A percentile compares a stretch with the other conserved stretches of the same genome.
These are phyloP conservation scores for Iphiclides podalirius DNA, from an alignment of 2,888 invertebrate genomes.

Conservation along the genomic window DNA sequence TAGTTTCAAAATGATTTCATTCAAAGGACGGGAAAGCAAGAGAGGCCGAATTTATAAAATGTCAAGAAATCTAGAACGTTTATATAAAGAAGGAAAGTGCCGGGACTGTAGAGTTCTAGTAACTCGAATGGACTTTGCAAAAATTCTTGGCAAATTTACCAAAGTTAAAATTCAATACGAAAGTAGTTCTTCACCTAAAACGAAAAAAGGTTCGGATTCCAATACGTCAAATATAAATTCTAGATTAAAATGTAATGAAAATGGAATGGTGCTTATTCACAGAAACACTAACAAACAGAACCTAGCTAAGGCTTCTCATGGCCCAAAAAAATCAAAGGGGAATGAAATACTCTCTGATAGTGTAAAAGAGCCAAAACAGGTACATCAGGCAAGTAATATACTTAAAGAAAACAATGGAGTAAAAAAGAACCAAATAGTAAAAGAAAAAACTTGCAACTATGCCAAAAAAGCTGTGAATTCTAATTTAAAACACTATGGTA, in stretches of 20 bases:
- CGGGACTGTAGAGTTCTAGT: constrained; percentile 68
- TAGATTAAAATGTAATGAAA: constrained; percentile 65
- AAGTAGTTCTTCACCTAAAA: constrained; percentile 52
- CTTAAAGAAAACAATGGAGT: constrained; percentile 56
- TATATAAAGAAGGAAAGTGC: constrained; percentile 68
- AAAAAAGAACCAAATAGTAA: constrained; percentile 31
- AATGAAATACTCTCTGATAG: constrained; percentile 30
- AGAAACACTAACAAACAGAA: constrained; percentile 55
- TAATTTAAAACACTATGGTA: constrained; percentile 57
- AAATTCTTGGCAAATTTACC: constrained; percentile 72
- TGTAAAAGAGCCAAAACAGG: constrained; percentile 12
- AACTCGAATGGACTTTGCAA: constrained; percentile 74
- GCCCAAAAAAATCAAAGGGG: constrained; percentile 40
- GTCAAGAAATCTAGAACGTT: constrained; percentile 59
- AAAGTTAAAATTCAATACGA: constrained; percentile 75
- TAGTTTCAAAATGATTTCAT: constrained; percentile 54
- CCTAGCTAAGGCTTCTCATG: constrained; percentile 47
- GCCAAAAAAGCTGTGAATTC: constrained; percentile 34
- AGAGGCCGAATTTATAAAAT: constrained; percentile 51
- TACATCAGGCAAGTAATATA: constrained; percentile 43
- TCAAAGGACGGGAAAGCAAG: constrained; percentile 52
- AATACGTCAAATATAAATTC: constrained; percentile 44
- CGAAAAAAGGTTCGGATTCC: constrained; percentile 39
- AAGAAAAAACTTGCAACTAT: constrained; percentile 43
- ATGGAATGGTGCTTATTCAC: constrained; percentile 67